Conservation (phyloP, 2,888 invertebrate species). For the Steinernema hermaphroditum region DNA sequence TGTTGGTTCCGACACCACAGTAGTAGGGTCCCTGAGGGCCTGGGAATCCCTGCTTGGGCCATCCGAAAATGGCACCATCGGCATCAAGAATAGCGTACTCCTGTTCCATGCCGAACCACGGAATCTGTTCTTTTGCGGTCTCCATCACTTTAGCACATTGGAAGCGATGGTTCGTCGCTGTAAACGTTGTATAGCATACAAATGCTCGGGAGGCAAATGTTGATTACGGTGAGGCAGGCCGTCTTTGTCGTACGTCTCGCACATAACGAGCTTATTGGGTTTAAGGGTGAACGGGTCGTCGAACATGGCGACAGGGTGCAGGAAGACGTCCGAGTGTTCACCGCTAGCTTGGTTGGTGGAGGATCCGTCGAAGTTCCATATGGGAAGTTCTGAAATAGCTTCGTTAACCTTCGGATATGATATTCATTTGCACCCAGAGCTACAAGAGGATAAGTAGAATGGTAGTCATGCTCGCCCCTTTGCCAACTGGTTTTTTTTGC, state of each 20-base stretch:
- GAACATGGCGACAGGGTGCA: constrained; percentile 84
- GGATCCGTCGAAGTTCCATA: constrained; percentile 69
- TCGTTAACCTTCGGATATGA: not conserved
- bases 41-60: constrained; percentile 56
- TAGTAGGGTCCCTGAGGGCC: constrained; percentile 79
- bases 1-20: constrained; percentile 92
- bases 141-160: constrained; percentile 69
- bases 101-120: constrained; percentile 70
- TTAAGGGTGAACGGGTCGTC: constrained; percentile 77
- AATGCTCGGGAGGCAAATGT: constrained; percentile 19
- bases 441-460: no score
- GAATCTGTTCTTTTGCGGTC: constrained; percentile 65
- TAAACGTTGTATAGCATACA: constrained; percentile 36
- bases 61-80: constrained; percentile 59
- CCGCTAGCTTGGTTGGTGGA: constrained; percentile 68
- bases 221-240: constrained; percentile 50
- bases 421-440: not conserved
- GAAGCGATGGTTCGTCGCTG: constrained; percentile 68
- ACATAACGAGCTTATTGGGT: constrained; percentile 56
- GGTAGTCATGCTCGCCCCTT: no score
- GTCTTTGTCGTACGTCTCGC: constrained; percentile 54
- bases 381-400: constrained; percentile 65
- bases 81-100: constrained; percentile 70
- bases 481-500: not conserved
- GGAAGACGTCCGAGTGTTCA: constrained; percentile 76